Evolutionary conservation across 2,113 vertebrate genomes (phyloP), one percentile per base, ranked within the genome.

Genomic region (Forbesichthys agassizii): DNA sequence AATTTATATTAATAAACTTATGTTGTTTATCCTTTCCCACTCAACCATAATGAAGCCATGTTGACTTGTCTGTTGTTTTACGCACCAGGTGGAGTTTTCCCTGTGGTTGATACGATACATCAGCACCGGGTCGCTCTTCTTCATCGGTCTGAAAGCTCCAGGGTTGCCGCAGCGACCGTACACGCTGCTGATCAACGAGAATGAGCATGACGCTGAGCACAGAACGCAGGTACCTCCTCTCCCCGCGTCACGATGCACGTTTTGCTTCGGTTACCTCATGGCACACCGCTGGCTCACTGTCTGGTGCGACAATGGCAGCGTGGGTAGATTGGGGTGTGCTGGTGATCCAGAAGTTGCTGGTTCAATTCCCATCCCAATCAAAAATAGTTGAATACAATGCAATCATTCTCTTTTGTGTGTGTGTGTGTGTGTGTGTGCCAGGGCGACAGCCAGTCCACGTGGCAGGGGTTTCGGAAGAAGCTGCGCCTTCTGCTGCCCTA

Each of bases 121-220:
- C 20, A 80, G 93, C 79, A 94, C 94, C 0, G 93, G 94, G 69
- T 84, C 87, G 48, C 94, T 99, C 27, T 98, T 99, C 79, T 54
- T 93, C 73, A 67, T 99, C 51, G 95, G 97, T 13, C 92, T 99
- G 57, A 94, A 92, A 85, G 97, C 96, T 42, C 98, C 98, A 0
- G 97, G 98, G 14, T 89, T 98, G 75, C 94, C 95, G 0, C 93
- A 1, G 57, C 93, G 88, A 75, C 95, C 96, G 3, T 98, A 98
- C 75, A 93, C 94, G 85, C 82, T 98, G 1, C 90, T 93, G 14
- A 86, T 99, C 66, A 96, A 96, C 0, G 96, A 96, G 68, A 96
- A 98, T 0, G 95, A 99, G 68, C 90, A 93, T 1, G 96, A 98
- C 0, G 87, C 95, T 33, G 96, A 98, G 79, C 86, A 92, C 52